These are phyloP conservation scores for Holotrichia oblita DNA, from an alignment of 1,140 invertebrate genomes.

Conservation along the genomic window DNA sequence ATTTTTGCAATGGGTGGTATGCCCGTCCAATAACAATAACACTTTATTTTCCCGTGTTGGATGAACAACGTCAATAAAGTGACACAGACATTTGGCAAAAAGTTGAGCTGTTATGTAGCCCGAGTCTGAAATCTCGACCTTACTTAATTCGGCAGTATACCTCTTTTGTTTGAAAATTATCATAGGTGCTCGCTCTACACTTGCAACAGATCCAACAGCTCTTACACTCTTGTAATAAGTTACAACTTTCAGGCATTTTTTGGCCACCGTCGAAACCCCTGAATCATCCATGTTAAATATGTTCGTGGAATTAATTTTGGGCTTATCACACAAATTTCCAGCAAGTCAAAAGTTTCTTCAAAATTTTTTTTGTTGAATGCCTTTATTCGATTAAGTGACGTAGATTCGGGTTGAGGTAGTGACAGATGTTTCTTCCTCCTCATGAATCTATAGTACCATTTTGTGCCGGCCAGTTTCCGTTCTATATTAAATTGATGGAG, in stretches of 20 bases:
- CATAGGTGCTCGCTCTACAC: constrained; percentile 57
- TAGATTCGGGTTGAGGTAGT: constrained; percentile 45
- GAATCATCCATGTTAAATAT: constrained; percentile 63
- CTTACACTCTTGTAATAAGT: not conserved
- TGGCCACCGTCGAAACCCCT: constrained; percentile 42
- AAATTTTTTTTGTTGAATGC: constrained; percentile 52
- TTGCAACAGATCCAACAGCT: constrained; percentile 30
- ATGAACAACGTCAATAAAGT: constrained; percentile 22
- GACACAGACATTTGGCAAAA: constrained; percentile 24
- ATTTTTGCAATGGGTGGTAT: constrained; percentile 53
- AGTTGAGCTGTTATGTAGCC: constrained; percentile 36
- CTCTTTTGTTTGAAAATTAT: constrained; percentile 41
- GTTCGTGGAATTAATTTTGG: constrained; percentile 48
- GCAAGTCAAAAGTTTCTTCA: constrained; percentile 50
- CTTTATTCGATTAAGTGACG: constrained; percentile 49
- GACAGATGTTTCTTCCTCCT: not conserved
- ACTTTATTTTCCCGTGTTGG: constrained; percentile 13
- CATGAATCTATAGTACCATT: not conserved
- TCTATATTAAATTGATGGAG: no score
- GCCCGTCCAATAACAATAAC: constrained; percentile 47
- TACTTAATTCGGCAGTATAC: constrained; percentile 16
- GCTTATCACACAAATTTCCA: constrained; percentile 44
- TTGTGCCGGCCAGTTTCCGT: not conserved
- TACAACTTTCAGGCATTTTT: constrained; percentile 40
- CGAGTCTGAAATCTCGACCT: constrained; percentile 34